Base-by-base conservation (phyloP, 2,888 invertebrate species). In the Hyposoter didymator region DNA sequence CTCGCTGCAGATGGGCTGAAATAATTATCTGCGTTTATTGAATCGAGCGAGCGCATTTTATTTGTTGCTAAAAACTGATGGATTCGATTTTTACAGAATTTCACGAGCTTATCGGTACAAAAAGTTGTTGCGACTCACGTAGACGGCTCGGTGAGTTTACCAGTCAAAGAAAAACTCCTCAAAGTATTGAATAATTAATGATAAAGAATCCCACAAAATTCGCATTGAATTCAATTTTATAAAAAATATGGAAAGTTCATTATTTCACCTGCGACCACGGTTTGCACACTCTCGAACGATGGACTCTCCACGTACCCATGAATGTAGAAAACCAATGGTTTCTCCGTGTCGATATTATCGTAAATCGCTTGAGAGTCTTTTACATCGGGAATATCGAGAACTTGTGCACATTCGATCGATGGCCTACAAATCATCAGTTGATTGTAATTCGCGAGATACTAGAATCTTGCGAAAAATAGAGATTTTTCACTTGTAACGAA, bases 1-100 rank as follows among this genome's bases (percentile, higher is more conserved):
- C 89, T 73, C 87, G 85, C 4, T 90, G 52, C 17, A 91, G 87
- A 85, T 92, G 89, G 0, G 89, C 92, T 92, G 78, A 45, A 76
- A 72, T 52, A 72, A 72, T 52, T 49, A 35, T 3, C 70, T 2
- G 7, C 10, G 35, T 19, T 35, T 32, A 4, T 10, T 1, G 5
- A 17, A 39, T 39, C 47, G 4, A 4, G 69, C 47, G 5, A 35
- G 32, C 5, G 0, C n/a, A 52, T n/a, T n/a, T n/a, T n/a, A n/a
- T n/a, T n/a, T n/a, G n/a, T n/a, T n/a, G n/a, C n/a, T n/a, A n/a
- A n/a, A n/a, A n/a, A n/a, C n/a, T n/a, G n/a, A n/a, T n/a, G n/a
- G n/a, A n/a, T n/a, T n/a, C n/a, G n/a, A n/a, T n/a, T 35, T 6
- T 39, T 39, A 0, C 4, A 6, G 7, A 39, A 39, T 39, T 39